phyloP scores from a whole-genome alignment of 2,113 vertebrate species.

The Strigops habroptila region DNA sequence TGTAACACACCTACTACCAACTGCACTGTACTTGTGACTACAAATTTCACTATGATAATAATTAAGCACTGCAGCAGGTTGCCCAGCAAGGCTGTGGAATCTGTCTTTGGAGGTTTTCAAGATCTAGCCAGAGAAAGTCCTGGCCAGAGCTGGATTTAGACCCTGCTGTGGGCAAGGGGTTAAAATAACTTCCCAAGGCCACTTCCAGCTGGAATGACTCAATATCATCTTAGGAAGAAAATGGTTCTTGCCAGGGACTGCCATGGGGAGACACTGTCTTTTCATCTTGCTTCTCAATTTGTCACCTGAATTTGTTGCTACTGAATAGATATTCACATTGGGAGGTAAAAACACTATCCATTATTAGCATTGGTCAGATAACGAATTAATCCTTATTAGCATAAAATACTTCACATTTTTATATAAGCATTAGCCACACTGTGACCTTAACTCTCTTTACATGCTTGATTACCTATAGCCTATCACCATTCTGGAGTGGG shows the following conservation, averaged over 20 bases:
- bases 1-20: not conserved
- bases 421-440: not conserved
- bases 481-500: not conserved
- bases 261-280: not conserved
- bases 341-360: not conserved
- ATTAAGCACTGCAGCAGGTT: not conserved
- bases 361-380: not conserved
- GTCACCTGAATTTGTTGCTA: not conserved
- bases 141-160: not conserved
- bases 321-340: not conserved
- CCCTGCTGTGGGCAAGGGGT: not conserved
- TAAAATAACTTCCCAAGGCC: not conserved
- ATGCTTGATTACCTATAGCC: not conserved
- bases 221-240: not conserved
- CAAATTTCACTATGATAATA: not conserved
- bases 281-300: not conserved
- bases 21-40: not conserved
- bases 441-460: not conserved
- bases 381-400: not conserved
- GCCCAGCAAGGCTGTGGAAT: not conserved
- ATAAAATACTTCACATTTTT: not conserved
- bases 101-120: not conserved
- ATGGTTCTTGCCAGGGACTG: not conserved
- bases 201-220: not conserved
- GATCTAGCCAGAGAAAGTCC: not conserved